Conservation (phyloP, 2,113 vertebrate genomes). For the Vicugna pacos region DNA sequence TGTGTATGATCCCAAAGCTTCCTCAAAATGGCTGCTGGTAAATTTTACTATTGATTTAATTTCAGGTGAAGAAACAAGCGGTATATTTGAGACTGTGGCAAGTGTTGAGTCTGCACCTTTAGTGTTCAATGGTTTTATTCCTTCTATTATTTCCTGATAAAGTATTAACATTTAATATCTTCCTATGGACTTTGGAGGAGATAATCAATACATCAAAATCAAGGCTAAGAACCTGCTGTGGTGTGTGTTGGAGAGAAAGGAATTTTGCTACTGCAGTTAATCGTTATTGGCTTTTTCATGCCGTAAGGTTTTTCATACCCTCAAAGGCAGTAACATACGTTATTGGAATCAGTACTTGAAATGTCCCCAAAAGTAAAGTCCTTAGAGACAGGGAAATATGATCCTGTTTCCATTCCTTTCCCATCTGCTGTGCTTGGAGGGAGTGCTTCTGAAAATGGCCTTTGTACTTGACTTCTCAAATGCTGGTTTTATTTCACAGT, state of each 20-base stretch:
- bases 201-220: not conserved
- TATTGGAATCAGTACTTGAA: conserved; percentile 32
- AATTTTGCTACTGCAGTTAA: conserved; percentile 26
- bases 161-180: conserved; percentile 25
- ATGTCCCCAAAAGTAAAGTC: not conserved
- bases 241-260: not conserved
- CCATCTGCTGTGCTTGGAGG: not conserved
- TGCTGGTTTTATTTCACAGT: conserved; percentile 40
- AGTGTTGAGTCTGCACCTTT: not conserved
- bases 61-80: not conserved
- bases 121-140: not conserved
- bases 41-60: not conserved
- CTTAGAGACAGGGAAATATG: not conserved
- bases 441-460: conserved; percentile 30
- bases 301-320: not conserved
- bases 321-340: not conserved
- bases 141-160: conserved; percentile 24
- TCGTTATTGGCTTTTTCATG: not conserved
- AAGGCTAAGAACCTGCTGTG: not conserved
- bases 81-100: not conserved
- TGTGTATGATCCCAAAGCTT: not conserved
- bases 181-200: not conserved
- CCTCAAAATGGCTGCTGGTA: not conserved
- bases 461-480: conserved; percentile 8
- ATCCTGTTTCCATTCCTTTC: not conserved